These are phyloP conservation scores for Siniperca knerii DNA, from an alignment of 2,113 vertebrate genomes.

Conservation along the genomic window DNA sequence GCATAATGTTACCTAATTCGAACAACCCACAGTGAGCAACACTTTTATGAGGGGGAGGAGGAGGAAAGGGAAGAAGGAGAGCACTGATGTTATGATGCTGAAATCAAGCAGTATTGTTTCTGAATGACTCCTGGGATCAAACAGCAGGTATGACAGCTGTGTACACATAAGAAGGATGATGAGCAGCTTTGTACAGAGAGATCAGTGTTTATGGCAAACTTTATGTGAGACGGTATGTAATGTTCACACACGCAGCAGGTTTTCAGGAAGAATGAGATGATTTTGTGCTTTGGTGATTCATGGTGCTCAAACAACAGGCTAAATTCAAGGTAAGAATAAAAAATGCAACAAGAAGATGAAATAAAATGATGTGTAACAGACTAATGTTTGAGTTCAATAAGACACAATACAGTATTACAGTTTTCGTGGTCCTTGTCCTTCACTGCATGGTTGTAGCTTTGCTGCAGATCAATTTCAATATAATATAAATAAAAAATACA, in stretches of 20 bases:
- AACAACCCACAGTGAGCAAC: slow-evolving; percentile 5
- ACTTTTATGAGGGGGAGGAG: neutral
- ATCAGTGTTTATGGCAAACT: neutral
- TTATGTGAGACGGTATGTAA: neutral
- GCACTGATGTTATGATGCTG: slow-evolving; percentile 31
- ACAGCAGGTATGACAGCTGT: slow-evolving; percentile 30
- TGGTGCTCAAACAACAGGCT: neutral
- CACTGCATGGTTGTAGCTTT: neutral
- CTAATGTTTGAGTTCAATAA: neutral
- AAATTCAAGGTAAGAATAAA: neutral
- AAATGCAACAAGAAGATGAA: neutral
- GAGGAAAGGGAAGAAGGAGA: slow-evolving; percentile 18
- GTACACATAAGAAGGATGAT: slow-evolving; percentile 17
- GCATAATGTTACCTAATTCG: neutral
- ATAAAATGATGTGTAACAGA: neutral
- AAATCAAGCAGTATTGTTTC: slow-evolving; percentile 41
- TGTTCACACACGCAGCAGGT: neutral
- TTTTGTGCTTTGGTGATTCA: neutral
- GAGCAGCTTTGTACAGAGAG: slow-evolving; percentile 25
- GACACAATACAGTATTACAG: neutral
- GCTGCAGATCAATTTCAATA: slow-evolving; percentile 24
- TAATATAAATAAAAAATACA: neutral
- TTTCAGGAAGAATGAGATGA: neutral
- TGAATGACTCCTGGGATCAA: neutral
- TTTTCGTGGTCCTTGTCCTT: neutral